A percentile compares a stretch with the other conserved stretches of the same genome.
Conservation (phyloP, 2,113 vertebrate genomes). For the Smithornis capensis region DNA sequence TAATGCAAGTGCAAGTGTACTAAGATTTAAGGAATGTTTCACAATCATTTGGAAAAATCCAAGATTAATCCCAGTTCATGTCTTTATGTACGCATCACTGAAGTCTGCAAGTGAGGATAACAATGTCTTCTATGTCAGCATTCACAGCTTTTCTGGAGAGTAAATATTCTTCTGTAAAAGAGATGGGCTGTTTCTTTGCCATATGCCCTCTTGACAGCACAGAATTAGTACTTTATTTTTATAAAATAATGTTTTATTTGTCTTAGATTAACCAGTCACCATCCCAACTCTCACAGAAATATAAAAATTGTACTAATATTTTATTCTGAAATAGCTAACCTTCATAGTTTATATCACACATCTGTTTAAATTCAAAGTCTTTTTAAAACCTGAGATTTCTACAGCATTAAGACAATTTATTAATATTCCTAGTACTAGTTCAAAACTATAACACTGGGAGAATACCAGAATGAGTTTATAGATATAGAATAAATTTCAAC, state of each 20-base stretch:
- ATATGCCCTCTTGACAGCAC: background rate
- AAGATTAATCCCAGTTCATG: background rate
- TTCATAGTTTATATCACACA: slow-evolving; percentile 48
- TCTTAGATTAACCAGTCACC: slow-evolving; percentile 33
- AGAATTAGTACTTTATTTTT: background rate
- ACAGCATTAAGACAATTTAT: slow-evolving; percentile 42
- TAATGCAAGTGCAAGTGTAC: slow-evolving; percentile 11
- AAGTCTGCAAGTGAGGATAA: slow-evolving; percentile 21
- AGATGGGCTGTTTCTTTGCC: background rate
- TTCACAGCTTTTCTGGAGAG: slow-evolving; percentile 2
- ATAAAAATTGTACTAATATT: slow-evolving; percentile 28
- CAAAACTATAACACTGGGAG: slow-evolving; percentile 37
- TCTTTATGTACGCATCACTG: background rate
- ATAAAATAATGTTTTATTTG: background rate
- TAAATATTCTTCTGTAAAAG: slow-evolving; percentile 19
- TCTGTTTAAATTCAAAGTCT: slow-evolving; percentile 58
- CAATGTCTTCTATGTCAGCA: background rate
- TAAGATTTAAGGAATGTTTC: background rate
- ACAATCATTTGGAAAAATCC: background rate
- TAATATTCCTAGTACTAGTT: slow-evolving; percentile 17
- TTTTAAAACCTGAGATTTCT: slow-evolving; percentile 52
- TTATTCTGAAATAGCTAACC: slow-evolving; percentile 46
- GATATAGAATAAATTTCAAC: slow-evolving; percentile 35
- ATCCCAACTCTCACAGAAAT: slow-evolving; percentile 6
- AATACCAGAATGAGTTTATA: slow-evolving; percentile 7